phyloP scores from a whole-genome alignment of 1,140 invertebrate species.

The Lepidurus packardi region DNA sequence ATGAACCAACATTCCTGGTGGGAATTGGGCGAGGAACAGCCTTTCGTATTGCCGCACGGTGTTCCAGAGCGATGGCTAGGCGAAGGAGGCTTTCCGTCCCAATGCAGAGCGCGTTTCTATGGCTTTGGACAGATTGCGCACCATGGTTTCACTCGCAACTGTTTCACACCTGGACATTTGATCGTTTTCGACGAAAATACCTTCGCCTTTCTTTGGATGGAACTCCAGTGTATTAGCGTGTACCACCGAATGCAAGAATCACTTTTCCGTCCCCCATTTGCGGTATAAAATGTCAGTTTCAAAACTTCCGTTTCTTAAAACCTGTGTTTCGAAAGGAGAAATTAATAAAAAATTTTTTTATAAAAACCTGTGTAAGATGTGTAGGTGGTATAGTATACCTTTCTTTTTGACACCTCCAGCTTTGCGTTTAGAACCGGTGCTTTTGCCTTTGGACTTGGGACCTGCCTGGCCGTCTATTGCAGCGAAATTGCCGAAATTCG shows the following conservation, averaged over 20 bases:
- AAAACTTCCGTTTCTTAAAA: background rate
- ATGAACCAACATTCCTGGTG: slow-evolving; percentile 26
- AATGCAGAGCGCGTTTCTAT: slow-evolving; percentile 35
- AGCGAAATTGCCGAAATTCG: slow-evolving; percentile 23
- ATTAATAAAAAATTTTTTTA: background rate
- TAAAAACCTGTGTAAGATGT: background rate
- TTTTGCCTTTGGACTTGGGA: slow-evolving; percentile 9
- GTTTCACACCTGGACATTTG: slow-evolving; percentile 39
- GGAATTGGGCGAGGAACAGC: slow-evolving; percentile 34
- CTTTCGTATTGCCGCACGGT: slow-evolving; percentile 38
- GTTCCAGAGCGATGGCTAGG: slow-evolving; percentile 31
- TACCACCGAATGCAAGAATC: slow-evolving; percentile 37
- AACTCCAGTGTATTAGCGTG: slow-evolving; percentile 37
- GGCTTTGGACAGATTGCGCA: slow-evolving; percentile 41
- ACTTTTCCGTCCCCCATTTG: background rate
- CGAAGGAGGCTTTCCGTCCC: slow-evolving; percentile 28
- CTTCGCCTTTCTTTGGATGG: slow-evolving; percentile 43
- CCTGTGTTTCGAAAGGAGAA: background rate
- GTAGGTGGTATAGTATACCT: slow-evolving; percentile 8
- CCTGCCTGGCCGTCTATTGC: background rate
- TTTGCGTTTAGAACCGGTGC: slow-evolving; percentile 21
- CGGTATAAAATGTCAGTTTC: background rate
- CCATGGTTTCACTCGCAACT: slow-evolving; percentile 39
- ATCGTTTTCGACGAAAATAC: slow-evolving; percentile 42
- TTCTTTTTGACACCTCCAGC: slow-evolving; percentile 24